Base-by-base conservation (phyloP, 2,888 invertebrate genomes). In the Rhopalosiphum nymphaeae region DNA sequence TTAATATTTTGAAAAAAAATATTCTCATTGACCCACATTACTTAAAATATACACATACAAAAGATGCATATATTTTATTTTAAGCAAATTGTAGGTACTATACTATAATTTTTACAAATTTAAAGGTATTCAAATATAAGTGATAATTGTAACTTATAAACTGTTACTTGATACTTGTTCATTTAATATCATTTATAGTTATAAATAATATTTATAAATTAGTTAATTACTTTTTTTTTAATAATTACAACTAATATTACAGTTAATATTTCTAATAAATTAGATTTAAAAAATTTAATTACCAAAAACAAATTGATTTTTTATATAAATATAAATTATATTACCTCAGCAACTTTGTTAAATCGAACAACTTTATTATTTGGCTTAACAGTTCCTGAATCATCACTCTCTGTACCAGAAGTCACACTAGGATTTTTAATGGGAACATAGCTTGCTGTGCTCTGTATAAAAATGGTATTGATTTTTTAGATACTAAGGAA, bases 381-480 rank as follows among this genome's bases (percentile, higher is more conserved):
- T 29, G 98, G 91, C 25, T 91, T 94, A 53, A 42, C 42, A 42
- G 61, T 91, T 91, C 91, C 97, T 94, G 98, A 98, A 96, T 98
- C 99, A 96, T 99, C 98, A 95, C 98, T 98, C 95, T 98, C 98
- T 61, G 97, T 97, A 86, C 97, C 97, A 88, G 98, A 98, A 95
- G 96, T 95, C 94, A 97, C 95, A 96, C 97, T 97, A 36, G 97
- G 97, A 95, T 97, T 97, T 91, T 98, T 98, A 56, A 99, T 97
- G 91, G 99, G 99, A 95, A 99, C 97, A 97, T 98, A 99, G 90
- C 98, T 98, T 42, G 99, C 98, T 96, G 98, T 98, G 95, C 99
- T 98, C 98, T 98, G 96, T 44, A 89, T 29, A 46, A 89, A 89
- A 44, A 53, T 42, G 7, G 5, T 26, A 44, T 5, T 13, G 2